Evolutionary conservation across 64 coral and sea anemone species (phyloP).

Genomic region (Pocillopora damicornis): DNA sequence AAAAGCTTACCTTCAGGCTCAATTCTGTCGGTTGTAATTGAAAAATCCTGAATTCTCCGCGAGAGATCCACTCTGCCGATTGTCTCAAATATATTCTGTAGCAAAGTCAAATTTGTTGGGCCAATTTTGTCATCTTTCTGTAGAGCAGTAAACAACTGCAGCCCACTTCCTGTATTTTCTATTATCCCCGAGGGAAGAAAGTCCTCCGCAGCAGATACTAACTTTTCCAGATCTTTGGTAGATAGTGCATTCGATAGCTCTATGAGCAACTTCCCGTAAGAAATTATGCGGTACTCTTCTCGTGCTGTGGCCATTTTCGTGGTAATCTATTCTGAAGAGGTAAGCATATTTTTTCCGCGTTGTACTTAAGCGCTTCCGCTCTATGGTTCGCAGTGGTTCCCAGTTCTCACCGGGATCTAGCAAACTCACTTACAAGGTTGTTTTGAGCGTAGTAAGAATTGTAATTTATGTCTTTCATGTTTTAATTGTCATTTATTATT

Average conservation of each 20-base stretch:
- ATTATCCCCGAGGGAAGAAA: not conserved
- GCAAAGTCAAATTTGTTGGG: not conserved
- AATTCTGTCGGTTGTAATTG: not conserved
- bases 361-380: no score
- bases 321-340: not conserved
- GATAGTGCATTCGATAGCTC: not conserved
- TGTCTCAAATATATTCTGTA: not conserved
- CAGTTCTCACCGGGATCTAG: no score
- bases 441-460: no score
- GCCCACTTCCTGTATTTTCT: not conserved
- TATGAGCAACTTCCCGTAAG: slow-evolving; percentile 4
- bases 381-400: no score
- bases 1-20: not conserved
- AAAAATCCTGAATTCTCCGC: not conserved
- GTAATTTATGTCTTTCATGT: no score
- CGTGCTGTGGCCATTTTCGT: not conserved
- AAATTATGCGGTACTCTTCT: not conserved
- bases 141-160: not conserved
- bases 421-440: no score
- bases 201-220: not conserved
- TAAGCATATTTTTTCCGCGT: not conserved
- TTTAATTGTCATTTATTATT: no score
- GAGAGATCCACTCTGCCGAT: not conserved
- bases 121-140: not conserved
- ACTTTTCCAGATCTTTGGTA: not conserved